Conservation (phyloP, 1,140 invertebrate species). For the Oreohelix idahoensis region DNA sequence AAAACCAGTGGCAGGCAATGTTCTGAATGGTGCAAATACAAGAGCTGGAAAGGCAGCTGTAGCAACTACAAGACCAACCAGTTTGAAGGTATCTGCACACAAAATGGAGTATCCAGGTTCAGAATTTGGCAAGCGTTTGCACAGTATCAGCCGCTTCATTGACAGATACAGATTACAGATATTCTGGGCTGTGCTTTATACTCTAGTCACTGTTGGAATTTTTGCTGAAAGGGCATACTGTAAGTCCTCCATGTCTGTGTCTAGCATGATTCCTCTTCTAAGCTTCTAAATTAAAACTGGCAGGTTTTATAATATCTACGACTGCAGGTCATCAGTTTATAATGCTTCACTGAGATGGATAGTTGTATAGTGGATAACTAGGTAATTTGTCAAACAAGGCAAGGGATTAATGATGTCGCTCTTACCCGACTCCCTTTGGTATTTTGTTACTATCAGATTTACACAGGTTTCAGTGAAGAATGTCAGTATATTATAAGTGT, state of each 20-base stretch:
- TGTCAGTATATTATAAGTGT: too few species aligned
- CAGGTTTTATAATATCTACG: too few species aligned
- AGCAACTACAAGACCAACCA: background rate
- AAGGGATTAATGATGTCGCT: too few species aligned
- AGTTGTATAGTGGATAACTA: too few species aligned
- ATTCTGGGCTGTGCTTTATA: conserved; percentile 97
- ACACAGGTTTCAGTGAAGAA: too few species aligned
- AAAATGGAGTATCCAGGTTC: conserved; percentile 21
- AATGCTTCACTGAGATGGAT: too few species aligned
- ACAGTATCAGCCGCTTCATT: conserved; percentile 81
- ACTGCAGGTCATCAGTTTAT: too few species aligned
- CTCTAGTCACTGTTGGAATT: conserved; percentile 92
- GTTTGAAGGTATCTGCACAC: conserved; percentile 16
- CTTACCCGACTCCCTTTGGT: too few species aligned
- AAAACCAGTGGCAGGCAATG: background rate
- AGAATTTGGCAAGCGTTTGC: conserved; percentile 12
- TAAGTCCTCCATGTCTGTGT: conserved; percentile 75
- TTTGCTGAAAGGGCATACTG: conserved; percentile 97
- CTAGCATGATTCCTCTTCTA: too few species aligned
- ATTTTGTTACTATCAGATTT: too few species aligned
- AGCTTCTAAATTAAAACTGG: too few species aligned
- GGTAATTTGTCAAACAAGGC: too few species aligned
- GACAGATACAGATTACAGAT: conserved; percentile 98
- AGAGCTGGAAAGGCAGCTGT: background rate
- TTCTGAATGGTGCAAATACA: background rate